These are phyloP conservation scores for Cosmopolites sordidus DNA, from an alignment of 2,888 invertebrate species.

Conservation along the genomic window DNA sequence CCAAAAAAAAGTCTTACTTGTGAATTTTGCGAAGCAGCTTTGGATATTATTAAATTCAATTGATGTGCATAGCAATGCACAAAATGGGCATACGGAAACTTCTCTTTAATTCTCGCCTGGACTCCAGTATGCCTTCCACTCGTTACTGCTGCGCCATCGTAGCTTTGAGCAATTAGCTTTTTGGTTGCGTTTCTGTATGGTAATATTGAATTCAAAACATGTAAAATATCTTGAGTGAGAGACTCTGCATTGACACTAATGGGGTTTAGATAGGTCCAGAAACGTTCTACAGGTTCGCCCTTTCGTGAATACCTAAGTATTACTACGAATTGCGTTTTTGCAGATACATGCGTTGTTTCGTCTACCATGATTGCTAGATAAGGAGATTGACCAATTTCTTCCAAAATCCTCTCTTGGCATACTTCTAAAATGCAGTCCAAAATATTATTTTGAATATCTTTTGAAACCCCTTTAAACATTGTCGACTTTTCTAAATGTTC, in stretches of 20 bases:
- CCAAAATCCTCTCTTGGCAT: constrained; percentile 31
- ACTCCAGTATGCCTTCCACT: too few relatives aligned
- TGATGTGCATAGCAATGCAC: constrained; percentile 28
- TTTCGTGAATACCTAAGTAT: constrained; percentile 32
- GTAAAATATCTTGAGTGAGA: constrained; percentile 10
- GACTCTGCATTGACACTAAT: constrained; percentile 11
- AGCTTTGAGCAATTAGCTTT: constrained; percentile 26
- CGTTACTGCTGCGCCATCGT: constrained; percentile 26
- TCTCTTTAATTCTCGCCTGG: too few relatives aligned
- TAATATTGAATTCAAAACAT: constrained; percentile 16
- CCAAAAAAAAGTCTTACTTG: too few relatives aligned
- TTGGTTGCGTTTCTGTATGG: too few relatives aligned
- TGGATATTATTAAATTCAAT: constrained; percentile 22
- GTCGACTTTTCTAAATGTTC: constrained; percentile 32
- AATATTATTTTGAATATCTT: constrained; percentile 36
- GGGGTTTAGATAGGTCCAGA: constrained; percentile 31
- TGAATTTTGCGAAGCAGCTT: constrained; percentile 15
- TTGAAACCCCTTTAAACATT: constrained; percentile 36
- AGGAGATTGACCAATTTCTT: constrained; percentile 28
- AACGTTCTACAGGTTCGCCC: constrained; percentile 27
- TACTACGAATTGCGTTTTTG: constrained; percentile 31
- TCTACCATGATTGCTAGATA: constrained; percentile 35
- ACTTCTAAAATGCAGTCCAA: constrained; percentile 35
- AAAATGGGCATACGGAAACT: constrained; percentile 24
- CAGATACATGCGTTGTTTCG: constrained; percentile 36